Percentiles rank a stretch among this genome's conserved stretches.
Conservation (phyloP, 2,113 vertebrate genomes). For the Semnornis frantzii region DNA sequence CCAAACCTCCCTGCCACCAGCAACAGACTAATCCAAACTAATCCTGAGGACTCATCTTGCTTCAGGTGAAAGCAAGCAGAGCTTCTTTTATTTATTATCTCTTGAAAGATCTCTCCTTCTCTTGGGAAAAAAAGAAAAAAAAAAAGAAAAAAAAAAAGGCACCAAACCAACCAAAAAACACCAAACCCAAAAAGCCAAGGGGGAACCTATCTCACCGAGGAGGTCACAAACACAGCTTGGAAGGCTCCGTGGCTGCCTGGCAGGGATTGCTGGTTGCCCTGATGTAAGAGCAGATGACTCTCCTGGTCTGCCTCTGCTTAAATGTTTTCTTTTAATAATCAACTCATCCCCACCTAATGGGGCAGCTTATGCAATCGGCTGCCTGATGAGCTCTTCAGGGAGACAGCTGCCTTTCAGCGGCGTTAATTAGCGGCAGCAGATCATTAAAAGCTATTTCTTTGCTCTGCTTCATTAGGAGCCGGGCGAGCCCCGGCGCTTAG, state of each 20-base stretch:
- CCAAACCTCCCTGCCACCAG: slow-evolving; percentile 52
- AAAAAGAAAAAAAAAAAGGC: too few species aligned
- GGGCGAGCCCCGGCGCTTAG: slow-evolving; percentile 17
- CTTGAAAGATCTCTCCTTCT: slow-evolving; percentile 45
- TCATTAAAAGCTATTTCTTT: slow-evolving; percentile 62
- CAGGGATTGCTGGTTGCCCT: slow-evolving; percentile 32
- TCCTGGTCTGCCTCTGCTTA: slow-evolving; percentile 63
- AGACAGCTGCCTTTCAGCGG: slow-evolving; percentile 66
- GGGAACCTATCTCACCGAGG: background rate
- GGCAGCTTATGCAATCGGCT: slow-evolving; percentile 40
- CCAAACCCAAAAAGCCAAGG: background rate
- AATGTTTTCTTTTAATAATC: slow-evolving; percentile 74
- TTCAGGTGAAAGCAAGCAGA: slow-evolving; percentile 52
- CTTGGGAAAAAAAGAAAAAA: slow-evolving; percentile 17
- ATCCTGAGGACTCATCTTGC: slow-evolving; percentile 44
- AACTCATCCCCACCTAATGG: slow-evolving; percentile 34
- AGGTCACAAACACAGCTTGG: background rate
- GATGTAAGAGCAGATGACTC: slow-evolving; percentile 58
- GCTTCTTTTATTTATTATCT: slow-evolving; percentile 40
- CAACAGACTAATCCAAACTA: slow-evolving; percentile 65
- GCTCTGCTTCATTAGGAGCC: slow-evolving; percentile 50
- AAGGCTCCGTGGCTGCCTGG: background rate
- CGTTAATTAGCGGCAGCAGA: slow-evolving; percentile 35
- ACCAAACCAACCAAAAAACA: too few species aligned
- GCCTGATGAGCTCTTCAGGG: slow-evolving; percentile 12